These are phyloP conservation scores for Hypomesus transpacificus DNA, from an alignment of 2,113 vertebrate genomes.

Conservation along the genomic window DNA sequence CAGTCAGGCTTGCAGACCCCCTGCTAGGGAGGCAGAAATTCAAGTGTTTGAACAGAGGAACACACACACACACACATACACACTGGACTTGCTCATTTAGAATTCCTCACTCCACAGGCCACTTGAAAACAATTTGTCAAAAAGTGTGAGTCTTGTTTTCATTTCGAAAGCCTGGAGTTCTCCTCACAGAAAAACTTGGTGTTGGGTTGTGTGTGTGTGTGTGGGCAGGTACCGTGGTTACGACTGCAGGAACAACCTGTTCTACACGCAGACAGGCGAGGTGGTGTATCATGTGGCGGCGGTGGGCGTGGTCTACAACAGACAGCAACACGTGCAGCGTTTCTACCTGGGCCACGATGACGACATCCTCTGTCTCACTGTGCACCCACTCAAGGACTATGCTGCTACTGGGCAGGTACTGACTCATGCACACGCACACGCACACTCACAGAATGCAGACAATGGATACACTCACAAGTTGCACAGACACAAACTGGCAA, in stretches of 20 bases:
- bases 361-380: conserved; percentile 87
- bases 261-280: conserved; percentile 90
- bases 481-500: not conserved
- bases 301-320: conserved; percentile 84
- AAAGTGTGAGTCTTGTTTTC: not conserved
- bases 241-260: conserved; percentile 94
- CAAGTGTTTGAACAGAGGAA: not conserved
- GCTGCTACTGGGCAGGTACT: conserved; percentile 89
- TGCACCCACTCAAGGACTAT: conserved; percentile 91
- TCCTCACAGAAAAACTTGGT: not conserved
- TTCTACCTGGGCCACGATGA: conserved; percentile 95
- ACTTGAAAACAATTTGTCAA: not conserved
- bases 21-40: not conserved
- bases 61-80: not conserved
- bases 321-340: conserved; percentile 86
- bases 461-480: too few species aligned
- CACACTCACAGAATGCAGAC: not conserved
- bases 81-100: too few species aligned
- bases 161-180: not conserved
- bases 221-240: conserved; percentile 71
- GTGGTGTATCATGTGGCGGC: conserved; percentile 95
- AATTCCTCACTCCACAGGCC: not conserved
- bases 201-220: not conserved
- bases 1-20: not conserved
- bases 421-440: not conserved